A percentile compares a stretch with the other conserved stretches of the same genome.
Conservation (phyloP, 2,113 vertebrate genomes). For the Egretta garzetta region DNA sequence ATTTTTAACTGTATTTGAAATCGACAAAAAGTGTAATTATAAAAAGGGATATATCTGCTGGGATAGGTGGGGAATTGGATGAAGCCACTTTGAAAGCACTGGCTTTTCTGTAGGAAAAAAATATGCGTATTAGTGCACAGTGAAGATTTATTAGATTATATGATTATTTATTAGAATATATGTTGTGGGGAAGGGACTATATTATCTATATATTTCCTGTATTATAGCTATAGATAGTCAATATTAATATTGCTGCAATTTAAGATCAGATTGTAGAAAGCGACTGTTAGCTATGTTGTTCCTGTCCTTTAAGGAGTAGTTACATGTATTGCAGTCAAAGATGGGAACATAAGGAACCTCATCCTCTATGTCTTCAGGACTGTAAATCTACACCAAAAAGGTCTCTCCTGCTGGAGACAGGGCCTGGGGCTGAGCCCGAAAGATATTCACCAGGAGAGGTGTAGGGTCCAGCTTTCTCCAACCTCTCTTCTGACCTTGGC, state of each 20-base stretch:
- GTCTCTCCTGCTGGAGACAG: background rate
- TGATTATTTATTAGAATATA: slow-evolving; percentile 45
- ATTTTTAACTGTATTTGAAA: slow-evolving; percentile 70
- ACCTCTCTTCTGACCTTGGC: background rate
- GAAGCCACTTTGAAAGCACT: slow-evolving; percentile 2
- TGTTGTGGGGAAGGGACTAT: background rate
- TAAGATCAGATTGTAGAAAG: slow-evolving; percentile 2
- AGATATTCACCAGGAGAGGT: background rate
- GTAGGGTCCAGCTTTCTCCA: background rate
- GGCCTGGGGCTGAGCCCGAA: background rate
- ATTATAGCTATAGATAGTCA: background rate
- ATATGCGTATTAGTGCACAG: slow-evolving; percentile 34
- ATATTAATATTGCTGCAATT: slow-evolving; percentile 34
- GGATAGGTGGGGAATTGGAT: slow-evolving; percentile 13
- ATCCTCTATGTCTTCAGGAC: background rate
- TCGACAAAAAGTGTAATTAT: slow-evolving; percentile 58
- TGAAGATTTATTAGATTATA: background rate
- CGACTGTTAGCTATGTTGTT: background rate
- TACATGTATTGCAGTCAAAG: background rate
- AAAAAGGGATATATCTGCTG: slow-evolving; percentile 58
- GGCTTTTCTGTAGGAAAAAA: background rate
- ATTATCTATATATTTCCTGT: slow-evolving; percentile 4
- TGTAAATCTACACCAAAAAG: background rate
- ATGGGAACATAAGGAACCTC: background rate
- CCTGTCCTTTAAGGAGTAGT: background rate